Evolutionary conservation across 2,113 vertebrate species (phyloP), one percentile per base, ranked within the genome.

Genomic region (Tamias sibiricus): DNA sequence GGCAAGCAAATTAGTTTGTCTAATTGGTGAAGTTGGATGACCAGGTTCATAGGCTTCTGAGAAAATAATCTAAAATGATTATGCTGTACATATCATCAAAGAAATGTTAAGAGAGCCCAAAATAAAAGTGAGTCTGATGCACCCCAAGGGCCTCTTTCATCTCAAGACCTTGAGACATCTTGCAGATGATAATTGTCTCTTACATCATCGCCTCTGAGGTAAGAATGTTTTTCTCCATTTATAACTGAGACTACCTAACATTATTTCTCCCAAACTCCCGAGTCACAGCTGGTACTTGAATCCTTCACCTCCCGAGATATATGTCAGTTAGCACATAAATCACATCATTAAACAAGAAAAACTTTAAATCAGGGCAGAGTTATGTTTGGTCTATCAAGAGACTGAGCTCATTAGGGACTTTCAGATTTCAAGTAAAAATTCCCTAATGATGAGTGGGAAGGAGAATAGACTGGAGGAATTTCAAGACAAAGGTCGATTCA

Each of bases 201-300:
- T 96, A 94, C 95, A 93, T 96, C 97, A 98, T 96, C 44, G 37
- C 32, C 59, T 93, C 95, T 98, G 97, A 97, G 94, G 83, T 97
- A 87, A 97, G 96, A 94, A 93, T 97, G 84, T 87, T 91, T 84
- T 92, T 20, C 87, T 52, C 49, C 80, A 90, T 87, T 95, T 91
- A 85, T 91, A 92, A 87, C n/a, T 64, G 52, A 97, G 83, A 26
- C 71, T 81, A 71, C 47, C 80, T 66, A 91, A 94, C 96, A 95
- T 93, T 59, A 90, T 94, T 95, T 92, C 64, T 97, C 75, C 57
- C 69, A 59, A 40, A 83, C 42, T 79, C 62, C 85, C 90, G 84
- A 91, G 76, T 95, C 87, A 95, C 26, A 19, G 24, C n/a, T 62
- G 76, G 32, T 86, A 47, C 91, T 66, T 92, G 84, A 94, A 81